Evolutionary conservation across 1,140 invertebrate species (phyloP), one percentile per base, ranked within the genome.

Genomic region (Drosophila ogumai): DNA sequence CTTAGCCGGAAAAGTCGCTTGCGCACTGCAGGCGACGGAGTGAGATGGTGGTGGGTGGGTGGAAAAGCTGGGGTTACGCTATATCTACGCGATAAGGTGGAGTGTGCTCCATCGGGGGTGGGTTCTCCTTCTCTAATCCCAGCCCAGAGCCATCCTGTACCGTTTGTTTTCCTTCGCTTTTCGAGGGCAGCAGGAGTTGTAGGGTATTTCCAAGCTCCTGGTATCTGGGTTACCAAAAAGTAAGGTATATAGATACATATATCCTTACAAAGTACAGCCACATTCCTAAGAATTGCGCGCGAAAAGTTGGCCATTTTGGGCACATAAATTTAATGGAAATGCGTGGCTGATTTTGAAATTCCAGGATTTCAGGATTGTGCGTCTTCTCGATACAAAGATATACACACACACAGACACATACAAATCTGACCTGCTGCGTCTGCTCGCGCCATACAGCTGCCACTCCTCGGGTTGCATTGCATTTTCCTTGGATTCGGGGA

Each of bases 391-490:
- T 52, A 46, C 65, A 40, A 71, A 68, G 34, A 31, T 22, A 72
- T 12, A 50, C 28, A 58, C 32, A 43, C 34, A 47, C 32, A 22
- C 28, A 72, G n/a, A 19, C 1, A 32, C 7, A 19, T 7, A 54
- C 19, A 59, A 76, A 80, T 90, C 72, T 90, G 85, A 90, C 85
- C 85, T 90, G 85, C 86, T 80, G 66, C 60, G 40, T 17, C 68
- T 67, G 50, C 43, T 73, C 58, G 73, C 59, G 81, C 34, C 64
- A 58, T 47, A 84, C 82, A 86, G 69, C 81, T 85, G 82, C 73
- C 61, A 44, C 28, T 59, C 22, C 28, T 69, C 64, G 71, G 59
- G 78, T 76, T 64, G 66, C 60, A 59, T 47, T 55, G 40, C 60
- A 46, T 65, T 65, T 65, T 57, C 57, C 38, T 43, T 55, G 65